Base-by-base conservation (phyloP, 2,113 vertebrate species). In the Orcinus orca region DNA sequence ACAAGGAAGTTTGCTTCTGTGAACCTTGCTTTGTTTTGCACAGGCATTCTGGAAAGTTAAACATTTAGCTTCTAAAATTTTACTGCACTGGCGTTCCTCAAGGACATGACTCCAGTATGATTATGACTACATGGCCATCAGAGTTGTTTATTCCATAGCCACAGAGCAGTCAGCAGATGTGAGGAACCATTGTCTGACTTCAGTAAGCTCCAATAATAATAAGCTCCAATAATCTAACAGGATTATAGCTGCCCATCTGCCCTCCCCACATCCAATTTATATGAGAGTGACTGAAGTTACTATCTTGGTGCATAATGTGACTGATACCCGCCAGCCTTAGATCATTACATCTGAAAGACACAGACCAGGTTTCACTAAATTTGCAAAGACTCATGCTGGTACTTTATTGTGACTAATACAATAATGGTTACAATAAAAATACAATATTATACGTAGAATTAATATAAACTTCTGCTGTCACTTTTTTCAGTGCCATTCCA, bases 51-150 rank as follows among this genome's bases (percentile, higher is more conserved):
- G 93, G 82, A 97, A 97, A 98, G 93, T 94, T 96, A 98, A 97
- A 96, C 92, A 97, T 89, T 98, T 70, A 79, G 97, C 84, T 98
- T 98, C 97, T 98, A 98, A 98, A 97, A 71, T 97, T 96, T 98
- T 96, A 98, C 79, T 96, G 96, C 95, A 58, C 95, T 94, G 95
- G 97, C 79, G 81, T 94, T 98, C 93, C 92, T 87, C 92, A 10
- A 55, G 88, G 95, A 96, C 0, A 0, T 63, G 97, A 94, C 92
- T 98, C 74, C 82, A 96, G 97, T 94, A 97, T 87, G 94, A 96
- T 33, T 87, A 93, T 77, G 88, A 98, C 96, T 94, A 97, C 97
- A 96, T 53, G 86, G 83, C 82, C 93, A 97, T 97, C 96, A 92
- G 91, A 97, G 90, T 84, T 97, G 96, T 97, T 98, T 98, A 98